Conservation (phyloP, 2,888 invertebrate species). For the Nymphalis polychloros region DNA sequence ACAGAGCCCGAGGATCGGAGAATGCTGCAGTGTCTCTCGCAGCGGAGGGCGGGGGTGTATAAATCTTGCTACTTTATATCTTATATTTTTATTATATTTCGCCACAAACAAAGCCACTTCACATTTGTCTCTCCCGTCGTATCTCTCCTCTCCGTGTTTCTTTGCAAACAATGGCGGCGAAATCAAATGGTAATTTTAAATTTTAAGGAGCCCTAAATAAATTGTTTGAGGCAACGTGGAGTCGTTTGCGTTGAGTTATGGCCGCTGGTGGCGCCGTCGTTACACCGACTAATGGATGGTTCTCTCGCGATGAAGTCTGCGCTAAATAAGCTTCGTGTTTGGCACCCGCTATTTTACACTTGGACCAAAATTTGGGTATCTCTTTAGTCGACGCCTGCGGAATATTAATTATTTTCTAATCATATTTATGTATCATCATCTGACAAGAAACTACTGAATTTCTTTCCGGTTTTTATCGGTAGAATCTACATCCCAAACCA, state of each 20-base stretch:
- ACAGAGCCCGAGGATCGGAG: background rate
- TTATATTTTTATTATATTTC: conserved; percentile 32
- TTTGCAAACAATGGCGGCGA: conserved; percentile 54
- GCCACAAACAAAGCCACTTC: conserved; percentile 17
- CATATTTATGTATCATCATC: no score
- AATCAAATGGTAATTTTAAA: conserved; percentile 72
- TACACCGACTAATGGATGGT: conserved; percentile 20
- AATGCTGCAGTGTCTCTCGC: background rate
- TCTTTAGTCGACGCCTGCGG: background rate
- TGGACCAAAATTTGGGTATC: conserved; percentile 18
- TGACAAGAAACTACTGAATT: no score
- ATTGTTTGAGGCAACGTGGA: conserved; percentile 30
- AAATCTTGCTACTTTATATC: conserved; percentile 28
- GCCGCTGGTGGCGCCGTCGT: conserved; percentile 19
- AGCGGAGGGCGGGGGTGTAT: conserved; percentile 13
- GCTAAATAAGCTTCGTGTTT: conserved; percentile 25
- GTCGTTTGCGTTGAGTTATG: conserved; percentile 31
- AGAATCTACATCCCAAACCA: no score
- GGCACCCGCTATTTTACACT: conserved; percentile 19
- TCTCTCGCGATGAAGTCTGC: conserved; percentile 23
- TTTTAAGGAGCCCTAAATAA: conserved; percentile 46
- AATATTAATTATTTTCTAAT: background rate
- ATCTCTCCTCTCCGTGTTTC: background rate
- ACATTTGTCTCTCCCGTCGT: conserved; percentile 27
- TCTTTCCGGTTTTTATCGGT: no score